Percentiles rank a stretch among this genome's conserved stretches.
Conservation (phyloP, 2,888 invertebrate genomes). For the Tillus elongatus region DNA sequence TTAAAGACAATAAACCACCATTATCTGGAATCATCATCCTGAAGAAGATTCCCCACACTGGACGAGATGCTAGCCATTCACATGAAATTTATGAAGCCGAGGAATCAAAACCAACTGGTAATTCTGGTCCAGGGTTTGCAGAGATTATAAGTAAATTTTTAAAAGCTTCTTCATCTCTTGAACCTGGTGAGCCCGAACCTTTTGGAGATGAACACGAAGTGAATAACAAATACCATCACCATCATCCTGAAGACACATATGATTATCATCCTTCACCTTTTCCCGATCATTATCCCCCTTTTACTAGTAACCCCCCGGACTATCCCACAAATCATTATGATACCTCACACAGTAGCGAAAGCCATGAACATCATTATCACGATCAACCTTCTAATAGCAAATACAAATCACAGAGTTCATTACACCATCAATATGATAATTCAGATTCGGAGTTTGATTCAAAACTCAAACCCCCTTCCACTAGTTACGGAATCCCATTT, state of each 20-base stretch:
- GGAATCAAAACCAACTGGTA: not conserved
- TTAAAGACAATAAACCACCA: constrained; percentile 1
- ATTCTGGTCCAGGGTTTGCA: not conserved
- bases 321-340: not conserved
- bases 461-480: not conserved
- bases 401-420: too few species aligned
- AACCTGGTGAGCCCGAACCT: not conserved
- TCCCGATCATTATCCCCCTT: not conserved
- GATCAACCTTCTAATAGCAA: not conserved
- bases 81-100: not conserved
- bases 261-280: too few species aligned
- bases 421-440: too few species aligned
- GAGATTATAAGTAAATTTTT: not conserved
- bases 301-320: not conserved
- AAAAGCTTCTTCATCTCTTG: not conserved
- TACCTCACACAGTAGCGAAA: not conserved
- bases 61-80: not conserved
- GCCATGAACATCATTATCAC: constrained; percentile 2
- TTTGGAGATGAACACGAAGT: not conserved
- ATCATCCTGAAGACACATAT: not conserved
- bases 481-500: constrained; percentile 2
- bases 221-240: constrained; percentile 2
- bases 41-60: constrained; percentile 2
- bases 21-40: not conserved
- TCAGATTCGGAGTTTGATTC: too few species aligned